Percentiles rank a stretch among this genome's conserved stretches.
Evolutionary conservation across 2,888 invertebrate species (phyloP).

Genomic region (Rhyacophila evoluta): DNA sequence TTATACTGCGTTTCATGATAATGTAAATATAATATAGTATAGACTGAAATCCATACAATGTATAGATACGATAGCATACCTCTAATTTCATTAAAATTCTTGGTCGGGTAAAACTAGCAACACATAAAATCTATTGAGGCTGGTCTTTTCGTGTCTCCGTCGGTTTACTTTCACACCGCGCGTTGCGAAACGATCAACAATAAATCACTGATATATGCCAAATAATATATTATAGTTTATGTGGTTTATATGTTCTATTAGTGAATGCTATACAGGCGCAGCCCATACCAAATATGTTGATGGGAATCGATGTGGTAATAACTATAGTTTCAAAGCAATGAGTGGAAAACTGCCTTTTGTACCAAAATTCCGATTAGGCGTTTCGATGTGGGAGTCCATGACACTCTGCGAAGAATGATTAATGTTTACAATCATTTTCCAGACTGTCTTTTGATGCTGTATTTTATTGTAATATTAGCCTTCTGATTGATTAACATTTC

Average conservation of each 20-base stretch:
- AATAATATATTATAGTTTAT: slow-evolving; percentile 17
- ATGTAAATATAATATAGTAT: neutral
- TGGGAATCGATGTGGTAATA: slow-evolving; percentile 17
- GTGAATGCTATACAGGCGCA: slow-evolving; percentile 1
- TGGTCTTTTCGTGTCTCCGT: neutral
- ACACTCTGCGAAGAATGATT: neutral
- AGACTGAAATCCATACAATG: neutral
- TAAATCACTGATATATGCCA: slow-evolving; percentile 19
- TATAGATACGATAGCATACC: neutral
- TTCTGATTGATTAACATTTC: neutral
- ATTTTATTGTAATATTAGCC: neutral
- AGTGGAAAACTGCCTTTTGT: slow-evolving; percentile 15
- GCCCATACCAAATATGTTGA: neutral
- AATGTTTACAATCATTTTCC: neutral
- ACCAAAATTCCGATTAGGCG: neutral
- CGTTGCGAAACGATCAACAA: neutral
- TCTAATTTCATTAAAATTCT: neutral
- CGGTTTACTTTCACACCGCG: neutral
- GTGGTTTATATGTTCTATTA: slow-evolving; percentile 6
- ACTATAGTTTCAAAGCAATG: neutral
- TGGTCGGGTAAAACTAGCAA: neutral
- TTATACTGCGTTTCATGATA: too few species aligned
- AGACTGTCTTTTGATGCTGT: neutral
- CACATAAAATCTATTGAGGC: neutral
- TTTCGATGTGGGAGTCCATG: neutral